A percentile compares a stretch with the other conserved stretches of the same genome.
Conservation (phyloP, 1,140 invertebrate genomes). For the Delia radicum region DNA sequence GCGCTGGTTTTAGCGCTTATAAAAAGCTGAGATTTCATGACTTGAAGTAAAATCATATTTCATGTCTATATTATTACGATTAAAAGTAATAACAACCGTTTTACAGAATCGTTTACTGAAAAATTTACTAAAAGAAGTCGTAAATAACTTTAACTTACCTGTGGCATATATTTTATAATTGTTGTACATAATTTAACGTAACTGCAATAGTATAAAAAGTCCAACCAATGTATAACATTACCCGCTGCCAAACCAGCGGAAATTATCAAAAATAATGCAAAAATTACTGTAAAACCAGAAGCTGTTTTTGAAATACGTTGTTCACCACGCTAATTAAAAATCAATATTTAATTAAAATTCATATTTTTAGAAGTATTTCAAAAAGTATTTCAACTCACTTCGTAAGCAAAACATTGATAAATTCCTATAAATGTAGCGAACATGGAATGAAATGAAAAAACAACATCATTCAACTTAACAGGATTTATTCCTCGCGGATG, state of each 20-base stretch:
- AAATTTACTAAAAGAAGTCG: too few relatives aligned
- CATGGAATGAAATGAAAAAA: slow-evolving; percentile 91
- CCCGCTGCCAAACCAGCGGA: slow-evolving; percentile 65
- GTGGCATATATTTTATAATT: slow-evolving; percentile 95
- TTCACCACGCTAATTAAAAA: slow-evolving; percentile 66
- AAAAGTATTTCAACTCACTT: slow-evolving; percentile 66
- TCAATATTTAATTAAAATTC: slow-evolving; percentile 6
- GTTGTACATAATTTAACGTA: slow-evolving; percentile 96
- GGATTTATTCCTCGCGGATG: slow-evolving; percentile 89
- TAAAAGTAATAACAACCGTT: too few relatives aligned
- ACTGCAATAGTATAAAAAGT: slow-evolving; percentile 92
- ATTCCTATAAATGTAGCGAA: slow-evolving; percentile 83
- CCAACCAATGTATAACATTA: slow-evolving; percentile 77
- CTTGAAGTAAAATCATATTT: too few relatives aligned
- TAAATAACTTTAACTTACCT: slow-evolving; percentile 60
- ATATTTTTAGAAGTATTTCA: background rate
- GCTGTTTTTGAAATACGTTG: slow-evolving; percentile 76
- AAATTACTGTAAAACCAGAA: slow-evolving; percentile 67
- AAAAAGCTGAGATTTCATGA: too few relatives aligned
- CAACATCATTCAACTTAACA: slow-evolving; percentile 94
- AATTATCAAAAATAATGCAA: slow-evolving; percentile 69
- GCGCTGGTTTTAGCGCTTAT: too few relatives aligned
- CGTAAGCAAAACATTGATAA: slow-evolving; percentile 88
- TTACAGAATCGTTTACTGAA: too few relatives aligned
- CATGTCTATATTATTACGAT: too few relatives aligned